Evolutionary conservation across 2,888 invertebrate genomes (phyloP).

Genomic region (Vanessa cardui): DNA sequence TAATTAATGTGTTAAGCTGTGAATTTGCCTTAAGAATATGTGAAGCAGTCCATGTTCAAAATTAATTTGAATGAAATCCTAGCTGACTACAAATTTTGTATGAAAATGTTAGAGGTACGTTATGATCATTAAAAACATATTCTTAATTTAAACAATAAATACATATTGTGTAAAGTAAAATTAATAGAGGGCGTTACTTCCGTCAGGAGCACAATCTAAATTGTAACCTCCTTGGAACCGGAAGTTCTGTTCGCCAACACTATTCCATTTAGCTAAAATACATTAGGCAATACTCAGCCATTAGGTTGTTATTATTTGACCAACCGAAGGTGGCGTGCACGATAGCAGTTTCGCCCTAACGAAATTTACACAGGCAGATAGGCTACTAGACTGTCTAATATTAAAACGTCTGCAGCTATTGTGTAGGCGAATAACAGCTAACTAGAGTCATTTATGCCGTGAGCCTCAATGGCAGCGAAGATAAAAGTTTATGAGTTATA

Average conservation of each 20-base stretch:
- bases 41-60: not conserved
- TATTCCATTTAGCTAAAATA: constrained; percentile 76
- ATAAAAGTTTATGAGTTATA: constrained; percentile 82
- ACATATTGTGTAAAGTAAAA: constrained; percentile 63
- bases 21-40: not conserved
- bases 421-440: constrained; percentile 64
- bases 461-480: constrained; percentile 63
- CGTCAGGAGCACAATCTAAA: constrained; percentile 64
- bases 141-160: constrained; percentile 1
- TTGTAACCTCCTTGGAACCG: constrained; percentile 63
- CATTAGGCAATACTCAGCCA: constrained; percentile 79
- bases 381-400: constrained; percentile 70
- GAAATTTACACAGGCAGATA: constrained; percentile 77
- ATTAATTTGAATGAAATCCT: not conserved
- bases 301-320: constrained; percentile 79
- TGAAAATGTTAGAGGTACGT: too few relatives aligned
- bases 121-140: too few relatives aligned
- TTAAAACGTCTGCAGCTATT: constrained; percentile 79
- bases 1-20: not conserved
- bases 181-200: constrained; percentile 58
- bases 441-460: constrained; percentile 68
- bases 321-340: constrained; percentile 75
- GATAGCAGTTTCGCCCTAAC: constrained; percentile 65
- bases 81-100: too few relatives aligned
- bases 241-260: constrained; percentile 53